Base-by-base conservation (phyloP, 2,888 invertebrate species). In the Hermaeophaga mercurialis region DNA sequence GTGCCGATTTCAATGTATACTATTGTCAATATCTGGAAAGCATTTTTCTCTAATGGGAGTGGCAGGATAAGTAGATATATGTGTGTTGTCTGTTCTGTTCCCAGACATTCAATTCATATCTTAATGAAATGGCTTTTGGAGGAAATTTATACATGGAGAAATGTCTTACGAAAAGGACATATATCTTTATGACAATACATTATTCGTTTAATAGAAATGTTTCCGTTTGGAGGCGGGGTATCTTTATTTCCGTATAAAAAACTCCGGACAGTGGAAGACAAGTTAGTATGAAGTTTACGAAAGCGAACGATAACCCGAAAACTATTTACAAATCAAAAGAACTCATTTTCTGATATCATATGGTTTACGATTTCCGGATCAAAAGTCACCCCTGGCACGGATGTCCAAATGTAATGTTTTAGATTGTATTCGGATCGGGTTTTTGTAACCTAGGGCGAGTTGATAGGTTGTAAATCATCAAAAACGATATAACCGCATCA, bases 271-370 rank as follows among this genome's bases (percentile, higher is more conserved):
- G 43, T 43, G 6, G 43, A 43, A 18, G 41, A 41, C 19, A 41
- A 41, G 19, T 38, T 38, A 17, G 38, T 24, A 12, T 4, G 43
- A 43, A 43, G 15, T 14, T 26, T n/a, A 3, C 8, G 12, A 7
- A 12, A 24, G 24, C 4, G 24, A 24, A 41, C 19, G 38, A 43
- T 24, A 43, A 24, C 43, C 24, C 43, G 1, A 26, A 24, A 43
- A 43, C 24, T 41, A 41, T 41, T 41, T 41, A 41, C 41, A 41
- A 41, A 41, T 41, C 19, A 38, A 41, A 41, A 41, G 41, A 41
- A 41, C n/a, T 41, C 41, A 41, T 41, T 41, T 41, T 41, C 22
- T 41, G 41, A 41, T 41, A 41, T 19, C 22, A 22, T 24, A 11
- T 41, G 15, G 41, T 41, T 41, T 41, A 41, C 41, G 41, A 11